A percentile compares a stretch with the other conserved stretches of the same genome.
phyloP scores from a whole-genome alignment of 2,113 vertebrate species.

The Ammodytes dubius region DNA sequence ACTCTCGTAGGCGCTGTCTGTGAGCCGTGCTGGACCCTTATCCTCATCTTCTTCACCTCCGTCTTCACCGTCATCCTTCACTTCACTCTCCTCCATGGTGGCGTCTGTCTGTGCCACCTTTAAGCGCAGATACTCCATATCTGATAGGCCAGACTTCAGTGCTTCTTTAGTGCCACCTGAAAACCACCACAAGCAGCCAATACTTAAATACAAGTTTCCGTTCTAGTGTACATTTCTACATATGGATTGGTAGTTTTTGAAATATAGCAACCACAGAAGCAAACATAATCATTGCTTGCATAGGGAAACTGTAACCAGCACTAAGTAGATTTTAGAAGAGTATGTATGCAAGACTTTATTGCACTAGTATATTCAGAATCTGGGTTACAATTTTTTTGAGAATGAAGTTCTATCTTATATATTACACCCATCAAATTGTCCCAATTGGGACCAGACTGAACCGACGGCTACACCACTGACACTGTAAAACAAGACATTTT shows the following conservation, averaged over 20 bases:
- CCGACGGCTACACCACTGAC: not conserved
- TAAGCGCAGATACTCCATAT: slow-evolving; percentile 96
- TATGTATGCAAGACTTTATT: not conserved
- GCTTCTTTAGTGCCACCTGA: slow-evolving; percentile 78
- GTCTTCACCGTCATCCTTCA: slow-evolving; percentile 20
- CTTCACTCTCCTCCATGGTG: slow-evolving; percentile 52
- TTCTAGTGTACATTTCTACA: not conserved
- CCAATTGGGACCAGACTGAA: not conserved
- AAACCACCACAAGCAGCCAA: slow-evolving; percentile 16
- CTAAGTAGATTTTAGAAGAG: not conserved
- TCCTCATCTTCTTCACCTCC: slow-evolving; percentile 39
- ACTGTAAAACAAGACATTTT: not conserved
- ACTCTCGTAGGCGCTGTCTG: slow-evolving; percentile 35
- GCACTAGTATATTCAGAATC: not conserved
- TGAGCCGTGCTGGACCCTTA: slow-evolving; percentile 33
- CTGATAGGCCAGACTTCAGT: slow-evolving; percentile 86
- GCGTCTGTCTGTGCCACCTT: slow-evolving; percentile 86
- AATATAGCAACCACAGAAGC: too few species aligned
- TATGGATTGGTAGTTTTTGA: not conserved
- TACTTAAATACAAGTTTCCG: not conserved
- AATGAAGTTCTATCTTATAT: not conserved
- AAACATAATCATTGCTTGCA: not conserved
- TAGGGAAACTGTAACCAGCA: not conserved
- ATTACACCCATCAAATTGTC: not conserved
- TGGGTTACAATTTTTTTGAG: not conserved